A percentile compares a stretch with the other conserved stretches of the same genome.
Evolutionary conservation across 2,888 invertebrate species (phyloP).

Genomic region (Diaperis boleti): DNA sequence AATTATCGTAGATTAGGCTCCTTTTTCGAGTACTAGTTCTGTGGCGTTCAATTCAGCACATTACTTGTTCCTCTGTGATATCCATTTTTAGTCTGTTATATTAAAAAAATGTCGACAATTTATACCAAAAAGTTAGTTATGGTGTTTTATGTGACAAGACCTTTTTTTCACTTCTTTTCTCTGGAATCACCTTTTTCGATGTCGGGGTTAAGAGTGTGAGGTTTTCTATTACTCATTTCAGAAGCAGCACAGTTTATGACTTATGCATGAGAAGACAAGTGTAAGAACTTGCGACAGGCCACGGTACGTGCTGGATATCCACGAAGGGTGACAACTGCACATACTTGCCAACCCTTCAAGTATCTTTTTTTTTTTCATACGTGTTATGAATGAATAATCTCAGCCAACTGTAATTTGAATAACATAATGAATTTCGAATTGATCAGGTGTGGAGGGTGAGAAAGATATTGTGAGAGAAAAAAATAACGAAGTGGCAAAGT

Average conservation of each 20-base stretch:
- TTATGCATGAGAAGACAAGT: slow-evolving; percentile 41
- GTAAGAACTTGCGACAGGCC: slow-evolving; percentile 36
- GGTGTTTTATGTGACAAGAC: no score
- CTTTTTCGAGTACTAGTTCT: no score
- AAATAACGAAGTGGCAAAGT: background rate
- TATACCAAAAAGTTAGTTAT: no score
- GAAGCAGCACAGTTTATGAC: slow-evolving; percentile 32
- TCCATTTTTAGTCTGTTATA: no score
- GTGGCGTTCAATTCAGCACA: no score
- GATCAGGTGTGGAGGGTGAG: background rate
- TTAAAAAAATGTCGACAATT: no score
- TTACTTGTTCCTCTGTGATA: no score
- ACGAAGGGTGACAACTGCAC: slow-evolving; percentile 34
- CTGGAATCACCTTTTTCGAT: no score
- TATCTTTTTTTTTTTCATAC: slow-evolving; percentile 20
- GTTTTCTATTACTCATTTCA: slow-evolving; percentile 5
- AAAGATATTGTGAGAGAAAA: background rate
- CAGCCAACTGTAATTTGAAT: slow-evolving; percentile 5
- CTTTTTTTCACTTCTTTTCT: no score
- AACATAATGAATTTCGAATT: slow-evolving; percentile 6
- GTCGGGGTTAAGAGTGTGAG: slow-evolving; percentile 5
- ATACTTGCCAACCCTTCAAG: slow-evolving; percentile 27
- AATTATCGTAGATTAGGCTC: no score
- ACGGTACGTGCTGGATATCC: slow-evolving; percentile 38
- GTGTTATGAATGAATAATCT: slow-evolving; percentile 26